Evolutionary conservation across 2,888 invertebrate genomes (phyloP).

Genomic region (Sesia bembeciformis): DNA sequence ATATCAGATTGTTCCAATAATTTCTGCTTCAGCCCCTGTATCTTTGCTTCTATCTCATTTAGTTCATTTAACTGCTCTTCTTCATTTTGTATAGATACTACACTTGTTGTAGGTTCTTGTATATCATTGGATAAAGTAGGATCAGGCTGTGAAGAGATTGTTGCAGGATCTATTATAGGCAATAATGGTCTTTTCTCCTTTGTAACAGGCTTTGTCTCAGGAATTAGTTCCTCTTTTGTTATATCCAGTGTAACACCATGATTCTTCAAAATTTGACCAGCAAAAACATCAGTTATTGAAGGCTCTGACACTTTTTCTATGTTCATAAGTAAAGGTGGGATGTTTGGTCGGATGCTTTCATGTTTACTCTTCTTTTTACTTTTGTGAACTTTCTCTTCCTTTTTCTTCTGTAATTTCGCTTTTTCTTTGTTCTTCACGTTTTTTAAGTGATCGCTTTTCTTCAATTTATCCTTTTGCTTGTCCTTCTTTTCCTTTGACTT

Average conservation of each 20-base stretch:
- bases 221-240: slow-evolving; percentile 30
- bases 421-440: slow-evolving; percentile 59
- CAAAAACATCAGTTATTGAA: slow-evolving; percentile 77
- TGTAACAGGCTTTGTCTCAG: slow-evolving; percentile 33
- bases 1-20: slow-evolving; percentile 63
- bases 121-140: background rate
- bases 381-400: slow-evolving; percentile 55
- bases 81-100: slow-evolving; percentile 18
- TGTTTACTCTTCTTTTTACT: slow-evolving; percentile 57
- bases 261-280: slow-evolving; percentile 75
- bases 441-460: slow-evolving; percentile 40
- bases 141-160: slow-evolving; percentile 33
- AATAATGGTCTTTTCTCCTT: slow-evolving; percentile 46
- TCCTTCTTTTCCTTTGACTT: slow-evolving; percentile 50
- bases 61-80: slow-evolving; percentile 47
- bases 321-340: slow-evolving; percentile 63
- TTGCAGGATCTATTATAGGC: slow-evolving; percentile 61
- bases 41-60: slow-evolving; percentile 76
- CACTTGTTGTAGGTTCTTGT: slow-evolving; percentile 43
- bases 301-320: slow-evolving; percentile 65
- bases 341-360: slow-evolving; percentile 55
- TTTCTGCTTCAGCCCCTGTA: slow-evolving; percentile 63
- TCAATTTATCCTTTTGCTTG: slow-evolving; percentile 45
- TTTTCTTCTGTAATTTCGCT: slow-evolving; percentile 42
- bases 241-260: slow-evolving; percentile 45